Evolutionary conservation across 2,113 vertebrate genomes (phyloP), one percentile per base, ranked within the genome.

Genomic region (Xerus inauris): DNA sequence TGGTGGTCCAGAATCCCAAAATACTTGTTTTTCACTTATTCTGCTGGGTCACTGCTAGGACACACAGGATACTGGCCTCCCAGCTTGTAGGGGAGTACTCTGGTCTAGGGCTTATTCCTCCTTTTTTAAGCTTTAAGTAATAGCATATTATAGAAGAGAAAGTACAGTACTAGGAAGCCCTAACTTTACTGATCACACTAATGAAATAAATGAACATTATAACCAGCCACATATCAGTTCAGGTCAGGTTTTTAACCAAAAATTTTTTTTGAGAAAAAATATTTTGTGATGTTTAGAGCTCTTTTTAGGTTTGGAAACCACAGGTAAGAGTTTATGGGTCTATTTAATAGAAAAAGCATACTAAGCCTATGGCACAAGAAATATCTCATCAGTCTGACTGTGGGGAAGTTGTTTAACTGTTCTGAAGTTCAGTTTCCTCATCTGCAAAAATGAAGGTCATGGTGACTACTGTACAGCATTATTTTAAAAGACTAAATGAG

Each of bases 271-370:
- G 30, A 69, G 9, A 22, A 12, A 65, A 83, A 85, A 64, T 3
- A n/a, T 71, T 75, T 45, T 87, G 47, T 89, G 67, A 82, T 59
- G 32, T 91, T 93, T 86, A 65, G 49, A 90, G 38, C 32, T 92
- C 35, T 45, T 80, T 89, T 76, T 59, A 51, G 26, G 79, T 62
- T 87, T 95, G 6, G 38, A 92, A 91, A 93, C 16, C 45, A 40
- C 22, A 95, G 30, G 11, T 40, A 77, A 80, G 47, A 71, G 30
- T 77, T 82, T 85, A 19, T 93, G 64, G 38, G 65, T 14, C 32
- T 47, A 85, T 24, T 91, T 81, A 73, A 67, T 71, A 67, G 57
- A 26, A 80, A 94, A 95, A 89, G 20, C 32, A 76, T 67, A 54
- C 10, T 19, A 87, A 49, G n/a, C 2, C 11, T 95, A 79, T 40